Base-by-base conservation (phyloP, 2,797 vertebrate genomes). In the Pseudotriccus pelzelni region DNA sequence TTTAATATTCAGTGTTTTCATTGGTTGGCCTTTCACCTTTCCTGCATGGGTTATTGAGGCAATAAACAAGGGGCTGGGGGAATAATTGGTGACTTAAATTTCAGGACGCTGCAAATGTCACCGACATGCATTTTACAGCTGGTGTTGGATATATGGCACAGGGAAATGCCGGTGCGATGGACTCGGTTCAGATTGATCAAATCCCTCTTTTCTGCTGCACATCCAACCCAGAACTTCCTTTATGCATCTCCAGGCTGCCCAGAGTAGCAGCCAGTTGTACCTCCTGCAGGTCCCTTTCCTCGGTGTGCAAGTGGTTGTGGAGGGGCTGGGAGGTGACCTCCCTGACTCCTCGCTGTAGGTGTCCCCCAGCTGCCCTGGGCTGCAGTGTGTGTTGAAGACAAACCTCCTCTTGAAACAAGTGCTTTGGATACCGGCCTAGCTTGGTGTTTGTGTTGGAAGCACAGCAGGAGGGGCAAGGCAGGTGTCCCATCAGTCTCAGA, bases 11-110 rank as follows among this genome's bases (percentile, higher is more conserved):
- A 22, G 20, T 80, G 34, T 85, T 95, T 92, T 82, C 53, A 66
- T 55, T 92, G 72, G 78, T 79, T 94, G 74, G 44, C 68, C 81
- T 95, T 96, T 92, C 84, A 92, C 86, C 93, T 87, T 94, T 83
- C 37, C 53, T 84, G 77, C 8, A 1, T 49, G 58, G 67, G 52
- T 89, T 89, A 70, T 60, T 72, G 56, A 80, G 81, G 89, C 53
- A 68, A 53, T 94, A 95, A 93, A 85, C 81, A 96, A 87, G 67
- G 50, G 70, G 59, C 37, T 89, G 30, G 16, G 67, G 68, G 46
- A 74, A 63, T 76, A 92, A 80, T 62, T 83, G 56, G 34, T 83
- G 64, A 39, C 75, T 82, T 67, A 49, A 73, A 53, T 41, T 70
- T 73, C 59, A 73, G 68, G 90, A 17, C 64, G 16, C 52, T 84